phyloP scores from a whole-genome alignment of 2,888 invertebrate genomes.

The Orthosia gothica region DNA sequence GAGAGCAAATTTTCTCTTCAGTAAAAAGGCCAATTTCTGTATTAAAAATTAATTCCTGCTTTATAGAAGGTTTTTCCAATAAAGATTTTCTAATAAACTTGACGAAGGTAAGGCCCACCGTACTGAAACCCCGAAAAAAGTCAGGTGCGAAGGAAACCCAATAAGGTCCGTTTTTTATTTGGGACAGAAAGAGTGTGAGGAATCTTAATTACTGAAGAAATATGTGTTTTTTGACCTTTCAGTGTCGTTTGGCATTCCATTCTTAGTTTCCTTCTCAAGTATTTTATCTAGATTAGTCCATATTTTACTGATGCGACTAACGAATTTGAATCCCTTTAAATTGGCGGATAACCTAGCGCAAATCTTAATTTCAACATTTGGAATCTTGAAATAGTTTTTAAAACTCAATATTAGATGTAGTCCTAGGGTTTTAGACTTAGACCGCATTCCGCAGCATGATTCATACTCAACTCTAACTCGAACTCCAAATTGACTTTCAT shows the following conservation, averaged over 20 bases:
- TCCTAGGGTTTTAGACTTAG: too few species aligned
- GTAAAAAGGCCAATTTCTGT: conserved; percentile 58
- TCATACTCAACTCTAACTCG: too few species aligned
- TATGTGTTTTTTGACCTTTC: conserved; percentile 1
- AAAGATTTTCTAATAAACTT: conserved; percentile 79
- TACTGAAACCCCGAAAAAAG: conserved; percentile 28
- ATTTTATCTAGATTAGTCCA: background rate
- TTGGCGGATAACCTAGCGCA: background rate
- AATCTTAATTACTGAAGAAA: conserved; percentile 40
- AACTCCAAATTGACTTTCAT: too few species aligned
- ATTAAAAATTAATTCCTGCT: conserved; percentile 81
- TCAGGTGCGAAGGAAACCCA: conserved; percentile 40
- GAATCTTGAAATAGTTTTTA: too few species aligned
- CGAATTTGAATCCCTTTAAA: background rate
- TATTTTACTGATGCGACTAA: background rate
- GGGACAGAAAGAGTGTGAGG: conserved; percentile 28
- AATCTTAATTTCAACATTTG: background rate
- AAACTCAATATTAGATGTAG: too few species aligned
- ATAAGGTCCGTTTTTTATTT: conserved; percentile 35
- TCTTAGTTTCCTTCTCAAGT: background rate
- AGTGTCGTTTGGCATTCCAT: background rate
- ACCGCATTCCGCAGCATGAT: too few species aligned
- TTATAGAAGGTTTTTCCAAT: conserved; percentile 72
- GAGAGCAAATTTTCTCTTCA: conserved; percentile 21
- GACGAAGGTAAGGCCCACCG: conserved; percentile 73